Evolutionary conservation across 2,113 vertebrate species (phyloP).

Genomic region (Neoarius graeffei): DNA sequence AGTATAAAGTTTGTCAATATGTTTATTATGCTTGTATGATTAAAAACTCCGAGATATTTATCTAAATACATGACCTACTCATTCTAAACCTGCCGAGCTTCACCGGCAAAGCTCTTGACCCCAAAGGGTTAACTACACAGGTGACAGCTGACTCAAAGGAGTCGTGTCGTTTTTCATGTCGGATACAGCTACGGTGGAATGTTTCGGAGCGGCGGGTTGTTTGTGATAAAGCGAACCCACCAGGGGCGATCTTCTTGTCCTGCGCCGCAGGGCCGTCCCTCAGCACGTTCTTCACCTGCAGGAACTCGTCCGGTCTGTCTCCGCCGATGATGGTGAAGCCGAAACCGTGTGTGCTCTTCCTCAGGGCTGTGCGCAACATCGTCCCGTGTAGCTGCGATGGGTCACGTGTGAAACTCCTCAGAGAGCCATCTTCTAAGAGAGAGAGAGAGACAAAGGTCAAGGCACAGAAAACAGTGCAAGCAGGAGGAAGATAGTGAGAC

Average conservation of each 20-base stretch:
- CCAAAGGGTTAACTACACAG: background rate
- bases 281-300: slow-evolving; percentile 96
- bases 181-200: background rate
- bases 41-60: too few species aligned
- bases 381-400: slow-evolving; percentile 88
- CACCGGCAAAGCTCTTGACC: too few species aligned
- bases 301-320: slow-evolving; percentile 94
- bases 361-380: slow-evolving; percentile 82
- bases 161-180: background rate
- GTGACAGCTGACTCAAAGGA: background rate
- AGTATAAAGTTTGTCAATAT: too few species aligned
- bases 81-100: too few species aligned
- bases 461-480: background rate
- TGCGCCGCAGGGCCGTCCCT: slow-evolving; percentile 92
- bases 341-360: slow-evolving; percentile 92
- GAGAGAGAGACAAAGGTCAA: background rate
- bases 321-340: slow-evolving; percentile 99
- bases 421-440: slow-evolving; percentile 70
- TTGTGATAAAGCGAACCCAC: slow-evolving; percentile 63
- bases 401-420: slow-evolving; percentile 85
- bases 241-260: slow-evolving; percentile 92
- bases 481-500: background rate
- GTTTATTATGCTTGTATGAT: too few species aligned
- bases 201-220: too few species aligned
- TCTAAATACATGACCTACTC: too few species aligned